A percentile compares a stretch with the other conserved stretches of the same genome.
These are phyloP conservation scores for Coenobita brevimanus DNA, from an alignment of 1,140 invertebrate genomes.

Conservation along the genomic window DNA sequence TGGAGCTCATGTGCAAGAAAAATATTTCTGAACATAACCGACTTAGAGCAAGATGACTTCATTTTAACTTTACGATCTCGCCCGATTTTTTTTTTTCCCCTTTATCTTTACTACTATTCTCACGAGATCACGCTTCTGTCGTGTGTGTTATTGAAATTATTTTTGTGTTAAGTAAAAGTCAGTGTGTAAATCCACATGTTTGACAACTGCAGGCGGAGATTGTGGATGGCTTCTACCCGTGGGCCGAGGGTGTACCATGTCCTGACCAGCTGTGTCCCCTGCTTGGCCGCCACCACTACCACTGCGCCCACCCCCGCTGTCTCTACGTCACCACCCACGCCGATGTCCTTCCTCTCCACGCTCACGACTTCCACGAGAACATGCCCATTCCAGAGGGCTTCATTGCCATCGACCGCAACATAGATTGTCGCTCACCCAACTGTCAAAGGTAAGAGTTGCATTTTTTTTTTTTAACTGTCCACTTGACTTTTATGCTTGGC, in stretches of 20 bases:
- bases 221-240: slow-evolving; percentile 76
- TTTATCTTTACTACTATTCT: too few species aligned
- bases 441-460: slow-evolving; percentile 77
- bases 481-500: too few species aligned
- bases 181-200: too few species aligned
- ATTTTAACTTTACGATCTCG: too few species aligned
- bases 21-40: too few species aligned
- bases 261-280: slow-evolving; percentile 80
- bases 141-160: too few species aligned
- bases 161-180: too few species aligned
- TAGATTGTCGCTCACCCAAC: slow-evolving; percentile 82
- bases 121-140: too few species aligned
- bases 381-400: slow-evolving; percentile 87
- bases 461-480: slow-evolving; percentile 5
- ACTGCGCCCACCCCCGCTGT: slow-evolving; percentile 84
- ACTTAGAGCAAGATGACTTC: too few species aligned
- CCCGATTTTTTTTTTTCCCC: too few species aligned
- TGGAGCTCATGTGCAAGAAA: too few species aligned
- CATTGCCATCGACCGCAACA: slow-evolving; percentile 85
- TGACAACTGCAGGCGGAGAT: slow-evolving; percentile 53
- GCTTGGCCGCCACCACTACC: slow-evolving; percentile 80
- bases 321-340: slow-evolving; percentile 81
- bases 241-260: slow-evolving; percentile 77
- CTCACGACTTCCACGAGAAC: slow-evolving; percentile 88
- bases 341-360: slow-evolving; percentile 82